Evolutionary conservation across 2,888 invertebrate species (phyloP).

Genomic region (Hyles lineata): DNA sequence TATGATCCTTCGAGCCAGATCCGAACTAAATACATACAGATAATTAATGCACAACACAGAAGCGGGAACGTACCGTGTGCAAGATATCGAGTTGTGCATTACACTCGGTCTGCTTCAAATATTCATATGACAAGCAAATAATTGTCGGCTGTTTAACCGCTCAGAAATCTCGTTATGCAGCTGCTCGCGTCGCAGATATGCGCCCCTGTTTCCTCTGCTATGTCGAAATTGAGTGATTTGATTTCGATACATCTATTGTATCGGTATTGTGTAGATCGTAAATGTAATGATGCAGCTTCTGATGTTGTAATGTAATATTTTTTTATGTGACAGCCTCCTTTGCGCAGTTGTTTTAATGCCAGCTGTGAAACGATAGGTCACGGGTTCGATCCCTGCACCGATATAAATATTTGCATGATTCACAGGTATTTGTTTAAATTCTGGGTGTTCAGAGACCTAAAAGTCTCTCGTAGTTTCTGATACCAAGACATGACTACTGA

Average conservation of each 20-base stretch:
- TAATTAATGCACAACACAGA: background rate
- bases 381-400: too few relatives aligned
- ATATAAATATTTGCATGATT: too few relatives aligned
- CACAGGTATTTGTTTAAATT: too few relatives aligned
- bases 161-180: conserved; percentile 3
- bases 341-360: too few relatives aligned
- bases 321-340: too few relatives aligned
- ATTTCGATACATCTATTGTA: background rate
- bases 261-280: background rate
- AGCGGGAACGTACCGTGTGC: background rate
- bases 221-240: background rate
- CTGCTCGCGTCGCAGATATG: conserved; percentile 3
- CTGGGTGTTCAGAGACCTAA: too few relatives aligned
- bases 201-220: background rate
- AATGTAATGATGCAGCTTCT: too few relatives aligned
- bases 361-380: too few relatives aligned
- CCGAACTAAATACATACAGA: background rate
- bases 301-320: too few relatives aligned
- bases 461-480: too few relatives aligned
- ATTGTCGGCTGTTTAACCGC: conserved; percentile 3
- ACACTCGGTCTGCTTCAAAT: background rate
- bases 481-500: too few relatives aligned
- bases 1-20: background rate
- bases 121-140: conserved; percentile 2
- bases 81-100: conserved; percentile 6